Percentiles rank a stretch among this genome's conserved stretches.
Conservation (phyloP, 2,797 vertebrate genomes). For the Synanceia verrucosa region DNA sequence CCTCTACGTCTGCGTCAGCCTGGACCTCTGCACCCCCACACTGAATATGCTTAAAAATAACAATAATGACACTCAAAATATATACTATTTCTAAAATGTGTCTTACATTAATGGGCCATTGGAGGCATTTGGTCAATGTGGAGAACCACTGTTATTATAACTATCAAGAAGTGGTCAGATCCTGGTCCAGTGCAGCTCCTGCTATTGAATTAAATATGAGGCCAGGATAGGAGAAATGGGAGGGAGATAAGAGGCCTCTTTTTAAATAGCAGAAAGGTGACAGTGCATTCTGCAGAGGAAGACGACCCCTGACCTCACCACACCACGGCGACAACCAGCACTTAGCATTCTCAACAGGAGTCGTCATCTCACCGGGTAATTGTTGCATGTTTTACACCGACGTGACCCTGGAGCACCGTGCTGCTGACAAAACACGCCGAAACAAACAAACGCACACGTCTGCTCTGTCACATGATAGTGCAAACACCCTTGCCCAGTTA, state of each 20-base stretch:
- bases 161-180: conserved; percentile 34
- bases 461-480: conserved; percentile 25
- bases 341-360: conserved; percentile 74
- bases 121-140: conserved; percentile 59
- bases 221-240: conserved; percentile 23
- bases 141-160: conserved; percentile 55
- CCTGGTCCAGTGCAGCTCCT: conserved; percentile 29
- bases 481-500: conserved; percentile 35
- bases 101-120: conserved; percentile 33
- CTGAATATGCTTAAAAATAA: conserved; percentile 11
- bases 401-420: conserved; percentile 45
- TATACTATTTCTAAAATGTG: conserved; percentile 16
- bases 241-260: conserved; percentile 42
- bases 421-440: conserved; percentile 41
- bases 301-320: conserved; percentile 69
- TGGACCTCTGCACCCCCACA: conserved; percentile 23
- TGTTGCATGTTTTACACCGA: conserved; percentile 80
- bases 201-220: conserved; percentile 80
- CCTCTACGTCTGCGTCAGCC: conserved; percentile 45
- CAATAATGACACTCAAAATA: conserved; percentile 40
- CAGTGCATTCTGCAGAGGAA: conserved; percentile 49
- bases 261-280: conserved; percentile 69
- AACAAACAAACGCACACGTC: conserved; percentile 33
- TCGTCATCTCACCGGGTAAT: conserved; percentile 71
- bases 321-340: conserved; percentile 58